These are phyloP conservation scores for Synergus japonicus DNA, from an alignment of 2,888 invertebrate species.

Conservation along the genomic window DNA sequence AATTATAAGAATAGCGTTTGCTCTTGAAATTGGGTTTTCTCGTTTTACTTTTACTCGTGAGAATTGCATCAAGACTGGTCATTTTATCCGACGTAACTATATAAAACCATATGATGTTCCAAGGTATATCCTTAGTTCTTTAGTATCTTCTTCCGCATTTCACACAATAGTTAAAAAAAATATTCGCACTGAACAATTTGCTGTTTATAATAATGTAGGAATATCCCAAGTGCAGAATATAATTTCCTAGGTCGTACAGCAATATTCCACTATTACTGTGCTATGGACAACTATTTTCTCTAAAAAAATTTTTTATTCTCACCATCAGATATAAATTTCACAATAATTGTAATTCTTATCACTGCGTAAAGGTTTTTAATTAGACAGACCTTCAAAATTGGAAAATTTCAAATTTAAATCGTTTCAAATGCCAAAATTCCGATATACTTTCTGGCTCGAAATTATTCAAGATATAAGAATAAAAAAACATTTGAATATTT, in stretches of 20 bases:
- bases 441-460: no score
- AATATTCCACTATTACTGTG: not conserved
- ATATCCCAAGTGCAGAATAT: not conserved
- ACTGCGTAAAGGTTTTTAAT: no score
- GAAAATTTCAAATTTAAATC: no score
- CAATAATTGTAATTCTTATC: not conserved
- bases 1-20: not conserved
- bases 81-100: not conserved
- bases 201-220: not conserved
- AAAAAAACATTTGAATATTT: no score
- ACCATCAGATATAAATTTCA: not conserved
- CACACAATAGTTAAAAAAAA: slow-evolving; percentile 57
- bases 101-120: not conserved
- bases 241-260: not conserved
- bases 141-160: slow-evolving; percentile 67
- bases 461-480: no score
- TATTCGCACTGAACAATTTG: not conserved
- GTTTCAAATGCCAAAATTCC: no score
- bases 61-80: slow-evolving; percentile 3
- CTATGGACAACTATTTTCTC: not conserved
- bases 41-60: not conserved
- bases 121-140: not conserved
- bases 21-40: not conserved
- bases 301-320: not conserved
- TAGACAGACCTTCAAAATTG: no score